Conservation (phyloP, 30 jellyfish, hydroid and myxozoan species). For the Cassiopea andromeda region DNA sequence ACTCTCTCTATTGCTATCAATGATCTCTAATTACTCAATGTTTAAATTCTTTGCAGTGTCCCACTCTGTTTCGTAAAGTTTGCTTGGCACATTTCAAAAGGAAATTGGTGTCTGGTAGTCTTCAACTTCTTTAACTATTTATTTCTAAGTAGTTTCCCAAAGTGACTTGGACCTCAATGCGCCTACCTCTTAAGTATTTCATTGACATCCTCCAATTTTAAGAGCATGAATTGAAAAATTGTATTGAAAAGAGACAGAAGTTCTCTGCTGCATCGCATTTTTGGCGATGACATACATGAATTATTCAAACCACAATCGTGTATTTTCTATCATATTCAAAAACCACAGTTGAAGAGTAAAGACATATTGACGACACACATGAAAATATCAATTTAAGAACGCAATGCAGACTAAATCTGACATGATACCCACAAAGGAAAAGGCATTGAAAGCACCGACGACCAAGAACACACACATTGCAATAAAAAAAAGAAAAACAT, state of each 20-base stretch:
- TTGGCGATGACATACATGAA: not conserved
- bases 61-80: too few relatives aligned
- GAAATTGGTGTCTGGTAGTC: too few relatives aligned
- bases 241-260: not conserved
- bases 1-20: too few relatives aligned
- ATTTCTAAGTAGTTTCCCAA: too few relatives aligned
- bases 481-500: not conserved
- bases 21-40: too few relatives aligned
- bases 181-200: too few relatives aligned
- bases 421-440: not conserved
- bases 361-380: not conserved
- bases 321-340: not conserved
- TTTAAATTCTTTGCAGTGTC: too few relatives aligned
- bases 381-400: not conserved
- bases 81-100: too few relatives aligned
- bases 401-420: not conserved
- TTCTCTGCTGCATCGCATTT: not conserved
- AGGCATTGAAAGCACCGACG: not conserved
- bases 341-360: constrained; percentile 3
- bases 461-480: not conserved
- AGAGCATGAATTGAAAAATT: too few relatives aligned
- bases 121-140: too few relatives aligned
- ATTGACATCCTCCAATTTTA: too few relatives aligned
- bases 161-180: too few relatives aligned
- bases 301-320: not conserved